phyloP scores from a whole-genome alignment of 2,888 invertebrate species.

The Punctoribates punctum region DNA sequence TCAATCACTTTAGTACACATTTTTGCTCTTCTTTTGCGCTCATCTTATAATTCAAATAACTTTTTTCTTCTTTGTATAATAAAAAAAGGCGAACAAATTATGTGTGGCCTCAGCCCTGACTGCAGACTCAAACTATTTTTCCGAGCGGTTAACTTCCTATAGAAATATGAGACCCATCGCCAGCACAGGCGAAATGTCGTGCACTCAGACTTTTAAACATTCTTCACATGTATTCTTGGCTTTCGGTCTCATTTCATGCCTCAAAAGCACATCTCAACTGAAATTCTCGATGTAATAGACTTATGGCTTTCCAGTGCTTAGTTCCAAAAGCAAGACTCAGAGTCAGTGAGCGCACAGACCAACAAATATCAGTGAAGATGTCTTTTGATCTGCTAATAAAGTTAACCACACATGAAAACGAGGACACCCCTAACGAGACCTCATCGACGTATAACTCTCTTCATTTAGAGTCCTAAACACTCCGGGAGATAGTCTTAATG shows the following conservation, averaged over 20 bases:
- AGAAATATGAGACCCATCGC: conserved; percentile 24
- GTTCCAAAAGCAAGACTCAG: too few species aligned
- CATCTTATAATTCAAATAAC: background rate
- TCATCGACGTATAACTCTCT: background rate
- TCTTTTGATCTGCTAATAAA: conserved; percentile 21
- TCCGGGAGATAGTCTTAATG: background rate
- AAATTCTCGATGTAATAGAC: background rate
- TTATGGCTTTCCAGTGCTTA: too few species aligned
- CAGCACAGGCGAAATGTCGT: background rate
- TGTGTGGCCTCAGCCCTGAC: background rate
- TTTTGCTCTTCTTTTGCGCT: background rate
- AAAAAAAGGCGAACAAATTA: conserved; percentile 3
- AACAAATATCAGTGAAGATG: background rate
- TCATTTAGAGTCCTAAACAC: background rate
- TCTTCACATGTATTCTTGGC: conserved; percentile 1
- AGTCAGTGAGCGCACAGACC: background rate
- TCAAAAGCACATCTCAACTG: conserved; percentile 12
- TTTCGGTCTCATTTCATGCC: conserved; percentile 23
- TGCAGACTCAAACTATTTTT: background rate
- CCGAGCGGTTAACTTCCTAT: conserved; percentile 12
- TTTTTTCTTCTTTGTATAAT: background rate
- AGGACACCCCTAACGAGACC: conserved; percentile 19
- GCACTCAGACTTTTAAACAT: conserved; percentile 4
- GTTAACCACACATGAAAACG: conserved; percentile 28
- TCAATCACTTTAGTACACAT: background rate